Evolutionary conservation across 2,888 invertebrate genomes (phyloP).

Genomic region (Xiphydria camelus): DNA sequence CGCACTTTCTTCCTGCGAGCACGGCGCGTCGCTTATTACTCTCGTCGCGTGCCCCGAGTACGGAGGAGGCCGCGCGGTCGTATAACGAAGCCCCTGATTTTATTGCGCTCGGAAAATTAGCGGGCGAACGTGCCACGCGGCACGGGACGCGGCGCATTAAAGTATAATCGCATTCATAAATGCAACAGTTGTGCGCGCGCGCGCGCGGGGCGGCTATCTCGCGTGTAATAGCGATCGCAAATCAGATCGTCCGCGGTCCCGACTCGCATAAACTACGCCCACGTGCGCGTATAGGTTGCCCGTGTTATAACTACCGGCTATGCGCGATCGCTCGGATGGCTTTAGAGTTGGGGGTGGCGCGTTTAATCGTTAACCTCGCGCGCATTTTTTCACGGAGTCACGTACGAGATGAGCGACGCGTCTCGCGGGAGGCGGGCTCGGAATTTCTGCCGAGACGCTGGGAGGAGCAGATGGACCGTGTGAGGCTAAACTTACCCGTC

Average conservation of each 20-base stretch:
- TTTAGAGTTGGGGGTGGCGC: too few species aligned
- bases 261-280: slow-evolving; percentile 39
- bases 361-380: too few species aligned
- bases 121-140: slow-evolving; percentile 6
- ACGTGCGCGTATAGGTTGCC: too few species aligned
- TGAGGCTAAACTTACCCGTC: too few species aligned
- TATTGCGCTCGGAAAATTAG: slow-evolving; percentile 28
- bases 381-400: too few species aligned
- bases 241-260: slow-evolving; percentile 26
- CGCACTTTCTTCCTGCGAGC: too few species aligned
- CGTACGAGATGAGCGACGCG: too few species aligned
- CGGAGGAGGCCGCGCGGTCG: slow-evolving; percentile 6
- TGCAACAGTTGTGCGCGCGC: slow-evolving; percentile 42
- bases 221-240: slow-evolving; percentile 28
- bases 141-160: slow-evolving; percentile 33
- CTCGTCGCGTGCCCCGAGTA: not conserved
- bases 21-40: not conserved
- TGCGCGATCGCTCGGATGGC: too few species aligned
- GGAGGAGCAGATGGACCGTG: too few species aligned
- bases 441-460: too few species aligned
- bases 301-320: too few species aligned
- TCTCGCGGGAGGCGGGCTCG: too few species aligned
- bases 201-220: slow-evolving; percentile 33
- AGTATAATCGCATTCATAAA: slow-evolving; percentile 44
- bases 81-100: slow-evolving; percentile 24